Evolutionary conservation across 2,113 vertebrate species (phyloP).

Genomic region (Embiotoca jacksoni): DNA sequence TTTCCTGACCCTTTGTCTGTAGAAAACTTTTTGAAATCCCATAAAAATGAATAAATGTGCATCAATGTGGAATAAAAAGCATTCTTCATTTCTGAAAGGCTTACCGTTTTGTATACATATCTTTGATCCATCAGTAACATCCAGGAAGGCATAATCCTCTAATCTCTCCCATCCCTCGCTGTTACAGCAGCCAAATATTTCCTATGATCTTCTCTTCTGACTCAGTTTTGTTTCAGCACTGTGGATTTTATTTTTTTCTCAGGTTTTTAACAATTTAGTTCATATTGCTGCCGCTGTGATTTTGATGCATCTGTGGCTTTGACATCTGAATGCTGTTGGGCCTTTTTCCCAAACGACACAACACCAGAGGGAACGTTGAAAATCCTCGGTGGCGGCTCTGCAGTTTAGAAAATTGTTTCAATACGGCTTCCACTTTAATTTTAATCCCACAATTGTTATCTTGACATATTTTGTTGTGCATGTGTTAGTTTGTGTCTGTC

Average conservation of each 20-base stretch:
- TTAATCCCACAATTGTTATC: slow-evolving; percentile 48
- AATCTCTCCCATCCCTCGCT: slow-evolving; percentile 52
- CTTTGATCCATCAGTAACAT: slow-evolving; percentile 66
- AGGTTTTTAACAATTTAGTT: slow-evolving; percentile 46
- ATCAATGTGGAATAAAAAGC: slow-evolving; percentile 33
- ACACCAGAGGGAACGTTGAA: slow-evolving; percentile 42
- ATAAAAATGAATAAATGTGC: slow-evolving; percentile 32
- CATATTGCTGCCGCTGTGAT: slow-evolving; percentile 38
- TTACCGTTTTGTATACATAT: slow-evolving; percentile 46
- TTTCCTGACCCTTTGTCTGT: slow-evolving; percentile 11
- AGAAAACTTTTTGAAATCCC: slow-evolving; percentile 19
- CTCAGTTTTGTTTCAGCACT: slow-evolving; percentile 39
- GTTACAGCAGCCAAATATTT: slow-evolving; percentile 52
- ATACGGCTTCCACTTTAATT: slow-evolving; percentile 33
- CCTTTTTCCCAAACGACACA: slow-evolving; percentile 39
- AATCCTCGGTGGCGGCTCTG: not conserved
- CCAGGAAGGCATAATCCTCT: slow-evolving; percentile 63
- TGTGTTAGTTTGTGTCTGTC: slow-evolving; percentile 2
- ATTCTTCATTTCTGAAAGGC: slow-evolving; percentile 36
- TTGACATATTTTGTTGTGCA: slow-evolving; percentile 19
- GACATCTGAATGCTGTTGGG: slow-evolving; percentile 50
- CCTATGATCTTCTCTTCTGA: slow-evolving; percentile 48
- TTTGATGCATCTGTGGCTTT: slow-evolving; percentile 52
- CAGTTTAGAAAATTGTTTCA: slow-evolving; percentile 41
- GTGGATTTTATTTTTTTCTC: slow-evolving; percentile 27